Conservation (phyloP, 2,888 invertebrate genomes). For the Teleiodes luculella region DNA sequence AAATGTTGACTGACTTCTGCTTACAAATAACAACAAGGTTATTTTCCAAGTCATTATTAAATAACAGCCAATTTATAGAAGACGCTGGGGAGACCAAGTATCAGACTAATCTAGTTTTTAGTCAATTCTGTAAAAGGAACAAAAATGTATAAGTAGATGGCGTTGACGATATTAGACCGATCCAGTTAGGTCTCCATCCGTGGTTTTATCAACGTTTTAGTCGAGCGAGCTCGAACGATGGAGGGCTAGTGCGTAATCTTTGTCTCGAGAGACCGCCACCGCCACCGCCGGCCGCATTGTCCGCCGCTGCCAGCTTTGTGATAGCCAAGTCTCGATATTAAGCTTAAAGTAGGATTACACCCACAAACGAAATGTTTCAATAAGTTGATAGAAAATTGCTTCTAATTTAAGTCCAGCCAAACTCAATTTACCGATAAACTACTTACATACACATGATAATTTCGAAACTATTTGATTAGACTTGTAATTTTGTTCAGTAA, state of each 20-base stretch:
- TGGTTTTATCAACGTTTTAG: constrained; percentile 40
- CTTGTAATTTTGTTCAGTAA: no score
- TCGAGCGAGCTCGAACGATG: constrained; percentile 34
- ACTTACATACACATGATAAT: no score
- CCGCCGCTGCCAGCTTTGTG: constrained; percentile 47
- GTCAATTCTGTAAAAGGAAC: no score
- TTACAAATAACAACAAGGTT: no score
- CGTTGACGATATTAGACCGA: background rate
- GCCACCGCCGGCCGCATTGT: constrained; percentile 48
- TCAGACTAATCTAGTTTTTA: no score
- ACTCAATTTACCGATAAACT: background rate
- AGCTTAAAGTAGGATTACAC: constrained; percentile 40
- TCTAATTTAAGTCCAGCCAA: background rate
- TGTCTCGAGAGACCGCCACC: constrained; percentile 56
- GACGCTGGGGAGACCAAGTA: no score
- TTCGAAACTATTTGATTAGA: no score
- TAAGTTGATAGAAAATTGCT: constrained; percentile 5
- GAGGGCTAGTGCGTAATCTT: constrained; percentile 61
- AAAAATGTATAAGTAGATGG: no score
- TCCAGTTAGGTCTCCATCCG: background rate
- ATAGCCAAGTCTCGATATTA: constrained; percentile 47
- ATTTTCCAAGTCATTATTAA: no score
- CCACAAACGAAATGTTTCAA: constrained; percentile 7
- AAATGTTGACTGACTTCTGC: no score
- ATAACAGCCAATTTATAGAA: no score